Base-by-base conservation (phyloP, 2,113 vertebrate species). In the Zootoca vivipara region DNA sequence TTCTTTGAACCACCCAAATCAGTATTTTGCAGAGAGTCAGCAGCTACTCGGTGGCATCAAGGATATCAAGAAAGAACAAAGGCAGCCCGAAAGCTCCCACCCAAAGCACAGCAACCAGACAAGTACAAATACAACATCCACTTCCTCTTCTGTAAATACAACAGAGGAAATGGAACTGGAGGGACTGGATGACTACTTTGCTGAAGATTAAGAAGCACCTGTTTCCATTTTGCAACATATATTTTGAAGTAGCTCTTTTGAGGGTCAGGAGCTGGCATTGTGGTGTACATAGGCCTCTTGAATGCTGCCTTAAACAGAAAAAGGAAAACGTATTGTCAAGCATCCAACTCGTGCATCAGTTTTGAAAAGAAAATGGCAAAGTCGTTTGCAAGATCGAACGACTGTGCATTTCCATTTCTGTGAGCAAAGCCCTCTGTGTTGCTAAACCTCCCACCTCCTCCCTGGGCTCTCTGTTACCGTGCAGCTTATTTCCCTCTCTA, bases 1-100 rank as follows among this genome's bases (percentile, higher is more conserved):
- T 97, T 99, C 98, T 30, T 96, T 99, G 92, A 99, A 93, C 96
- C 99, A 99, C 92, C 99, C 99, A 5, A 99, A 99, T 96, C 98
- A 99, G 95, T 99, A 99, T 96, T 99, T 99, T 91, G 79, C 95
- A 6, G 99, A 99, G 96, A 99, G 99, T 92, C 97, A 97, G 86
- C 95, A 58, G 91, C 77, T 97, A 30, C 93, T 98, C 75, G 96
- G 0, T 79, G 97, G 96, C 78, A 93, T 93, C 38, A 98, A 96
- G 94, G 98, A 99, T 81, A 52, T 93, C 33, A 99, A 98, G 95
- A 98, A 97, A 90, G 98, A 99, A 89, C 86, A n/a, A 2, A 89
- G 1, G 89, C 96, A 90, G 2, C 74, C 89, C 0, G 98, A 98
- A 91, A 91, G 18, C 62, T 13, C 92, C 93, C 86, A 98, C 91